Evolutionary conservation across 1,140 invertebrate genomes (phyloP).

Genomic region (Pseudachorutes palmiensis): DNA sequence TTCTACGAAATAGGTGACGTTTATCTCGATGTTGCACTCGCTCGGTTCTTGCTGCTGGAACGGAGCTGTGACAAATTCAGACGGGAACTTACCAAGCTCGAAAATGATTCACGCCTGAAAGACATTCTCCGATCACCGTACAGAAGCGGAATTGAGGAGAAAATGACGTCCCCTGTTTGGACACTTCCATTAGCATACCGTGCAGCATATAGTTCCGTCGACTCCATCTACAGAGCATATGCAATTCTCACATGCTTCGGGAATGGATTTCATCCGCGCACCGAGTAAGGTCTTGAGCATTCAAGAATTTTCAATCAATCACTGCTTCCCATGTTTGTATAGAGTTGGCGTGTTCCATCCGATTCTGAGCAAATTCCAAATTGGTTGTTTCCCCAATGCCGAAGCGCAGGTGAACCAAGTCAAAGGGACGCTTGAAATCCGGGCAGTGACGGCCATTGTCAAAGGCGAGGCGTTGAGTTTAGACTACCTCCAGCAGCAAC

Average conservation of each 20-base stretch:
- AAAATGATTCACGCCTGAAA: not conserved
- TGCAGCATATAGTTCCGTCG: not conserved
- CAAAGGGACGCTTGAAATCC: not conserved
- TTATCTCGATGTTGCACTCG: not conserved
- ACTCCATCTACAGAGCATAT: not conserved
- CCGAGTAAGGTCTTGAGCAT: not conserved
- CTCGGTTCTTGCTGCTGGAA: not conserved
- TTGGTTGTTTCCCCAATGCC: not conserved
- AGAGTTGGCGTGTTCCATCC: not conserved
- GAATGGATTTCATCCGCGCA: not conserved
- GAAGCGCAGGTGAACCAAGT: not conserved
- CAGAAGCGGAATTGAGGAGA: not conserved
- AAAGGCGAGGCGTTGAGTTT: not conserved
- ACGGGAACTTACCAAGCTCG: not conserved
- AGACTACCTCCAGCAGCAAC: not conserved
- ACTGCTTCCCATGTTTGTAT: slow-evolving; percentile 43
- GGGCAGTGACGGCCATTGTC: not conserved
- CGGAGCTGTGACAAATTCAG: not conserved
- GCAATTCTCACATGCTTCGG: not conserved
- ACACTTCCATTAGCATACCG: not conserved
- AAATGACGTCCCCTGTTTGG: not conserved
- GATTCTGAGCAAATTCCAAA: not conserved
- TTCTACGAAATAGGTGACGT: not conserved
- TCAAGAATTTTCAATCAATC: not conserved
- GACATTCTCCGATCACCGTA: not conserved